Percentiles rank a stretch among this genome's conserved stretches.
Conservation (phyloP, 2,113 vertebrate genomes). For the Bos indicus region DNA sequence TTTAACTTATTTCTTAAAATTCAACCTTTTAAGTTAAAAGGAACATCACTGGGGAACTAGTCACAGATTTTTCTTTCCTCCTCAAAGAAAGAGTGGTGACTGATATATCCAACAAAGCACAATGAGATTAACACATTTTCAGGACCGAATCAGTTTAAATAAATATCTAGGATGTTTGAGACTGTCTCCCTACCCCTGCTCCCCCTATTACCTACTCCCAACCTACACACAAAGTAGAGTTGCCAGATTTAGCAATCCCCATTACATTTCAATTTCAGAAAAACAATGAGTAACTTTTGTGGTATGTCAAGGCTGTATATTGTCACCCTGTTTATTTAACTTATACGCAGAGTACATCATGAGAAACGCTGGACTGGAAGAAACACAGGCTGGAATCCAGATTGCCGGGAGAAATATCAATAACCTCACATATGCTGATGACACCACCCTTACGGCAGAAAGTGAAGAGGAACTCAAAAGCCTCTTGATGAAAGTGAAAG, state of each 20-base stretch:
- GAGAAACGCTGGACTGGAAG: too few relatives aligned
- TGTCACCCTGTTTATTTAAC: too few relatives aligned
- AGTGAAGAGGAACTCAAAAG: too few relatives aligned
- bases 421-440: too few relatives aligned
- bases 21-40: background rate
- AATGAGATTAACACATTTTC: background rate
- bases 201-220: background rate
- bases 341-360: too few relatives aligned
- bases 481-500: too few relatives aligned
- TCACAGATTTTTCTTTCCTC: background rate
- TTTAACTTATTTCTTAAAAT: constrained; percentile 5
- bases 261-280: constrained; percentile 4
- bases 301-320: background rate
- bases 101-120: background rate
- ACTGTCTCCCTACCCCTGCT: background rate
- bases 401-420: too few relatives aligned
- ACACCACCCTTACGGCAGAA: too few relatives aligned
- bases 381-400: too few relatives aligned
- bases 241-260: background rate
- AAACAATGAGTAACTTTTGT: background rate
- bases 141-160: background rate
- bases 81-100: background rate
- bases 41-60: background rate
- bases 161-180: background rate
- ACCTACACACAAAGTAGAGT: background rate